Percentiles rank a stretch among this genome's conserved stretches.
These are phyloP conservation scores for Rhynchophorus ferrugineus DNA, from an alignment of 1,140 invertebrate genomes.

Conservation along the genomic window DNA sequence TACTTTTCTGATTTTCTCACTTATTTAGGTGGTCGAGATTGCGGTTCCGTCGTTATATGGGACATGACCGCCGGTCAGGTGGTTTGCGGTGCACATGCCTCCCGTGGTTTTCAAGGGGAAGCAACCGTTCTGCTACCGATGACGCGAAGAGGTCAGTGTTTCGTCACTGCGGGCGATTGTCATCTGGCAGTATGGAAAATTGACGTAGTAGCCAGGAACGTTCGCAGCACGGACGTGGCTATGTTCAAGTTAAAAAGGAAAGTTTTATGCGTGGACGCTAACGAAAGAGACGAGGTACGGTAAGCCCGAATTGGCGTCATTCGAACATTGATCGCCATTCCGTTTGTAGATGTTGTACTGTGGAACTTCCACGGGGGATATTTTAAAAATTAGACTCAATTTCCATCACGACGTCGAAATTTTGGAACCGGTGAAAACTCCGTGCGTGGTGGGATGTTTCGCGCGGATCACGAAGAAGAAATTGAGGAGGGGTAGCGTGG, in stretches of 20 bases:
- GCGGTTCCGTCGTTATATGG: constrained; percentile 72
- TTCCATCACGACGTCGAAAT: constrained; percentile 51
- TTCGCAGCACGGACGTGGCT: constrained; percentile 62
- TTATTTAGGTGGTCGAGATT: constrained; percentile 71
- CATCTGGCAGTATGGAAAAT: constrained; percentile 67
- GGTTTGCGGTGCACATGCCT: constrained; percentile 58
- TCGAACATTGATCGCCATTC: neutral
- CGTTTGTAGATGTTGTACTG: constrained; percentile 56
- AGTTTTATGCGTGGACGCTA: constrained; percentile 56
- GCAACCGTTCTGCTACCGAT: constrained; percentile 51
- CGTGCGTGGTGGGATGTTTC: constrained; percentile 61
- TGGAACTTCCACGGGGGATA: constrained; percentile 72
- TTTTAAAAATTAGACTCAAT: constrained; percentile 58
- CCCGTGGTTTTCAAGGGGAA: constrained; percentile 58
- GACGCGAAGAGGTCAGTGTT: constrained; percentile 51
- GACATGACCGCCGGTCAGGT: constrained; percentile 56
- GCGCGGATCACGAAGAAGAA: constrained; percentile 49
- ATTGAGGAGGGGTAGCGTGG: constrained; percentile 38
- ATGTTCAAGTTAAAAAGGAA: constrained; percentile 60
- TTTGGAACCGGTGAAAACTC: constrained; percentile 45
- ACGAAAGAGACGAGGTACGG: constrained; percentile 51
- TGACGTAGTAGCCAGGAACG: constrained; percentile 56
- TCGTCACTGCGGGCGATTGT: constrained; percentile 65
- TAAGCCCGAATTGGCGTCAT: neutral
- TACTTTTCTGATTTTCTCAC: too few species aligned